Conservation (phyloP, 1,140 invertebrate genomes). For the Coelopa frigida region DNA sequence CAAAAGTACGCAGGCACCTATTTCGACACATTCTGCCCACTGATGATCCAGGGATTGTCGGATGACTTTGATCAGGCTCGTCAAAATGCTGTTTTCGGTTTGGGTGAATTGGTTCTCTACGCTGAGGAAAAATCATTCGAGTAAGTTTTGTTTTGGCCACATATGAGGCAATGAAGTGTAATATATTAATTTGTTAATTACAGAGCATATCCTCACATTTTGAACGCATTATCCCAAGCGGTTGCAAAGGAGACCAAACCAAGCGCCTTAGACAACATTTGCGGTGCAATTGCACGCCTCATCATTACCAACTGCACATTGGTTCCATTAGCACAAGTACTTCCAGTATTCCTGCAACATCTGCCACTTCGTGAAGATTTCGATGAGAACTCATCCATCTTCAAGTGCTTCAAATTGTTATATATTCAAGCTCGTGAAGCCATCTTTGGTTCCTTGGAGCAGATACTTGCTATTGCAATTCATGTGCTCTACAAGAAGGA, state of each 20-base stretch:
- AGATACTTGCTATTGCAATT: slow-evolving; percentile 51
- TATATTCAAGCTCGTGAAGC: slow-evolving; percentile 52
- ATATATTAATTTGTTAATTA: neutral
- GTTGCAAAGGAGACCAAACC: slow-evolving; percentile 55
- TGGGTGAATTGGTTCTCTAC: slow-evolving; percentile 64
- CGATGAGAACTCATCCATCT: slow-evolving; percentile 65
- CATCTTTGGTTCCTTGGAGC: slow-evolving; percentile 48
- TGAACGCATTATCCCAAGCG: slow-evolving; percentile 58
- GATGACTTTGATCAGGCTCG: slow-evolving; percentile 62
- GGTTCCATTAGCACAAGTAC: slow-evolving; percentile 62
- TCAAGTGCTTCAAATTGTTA: slow-evolving; percentile 57
- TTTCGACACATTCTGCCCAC: slow-evolving; percentile 53
- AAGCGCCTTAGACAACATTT: slow-evolving; percentile 66
- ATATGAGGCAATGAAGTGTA: neutral
- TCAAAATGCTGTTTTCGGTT: slow-evolving; percentile 68
- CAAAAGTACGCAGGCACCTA: slow-evolving; percentile 51
- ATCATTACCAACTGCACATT: slow-evolving; percentile 57
- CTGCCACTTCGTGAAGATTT: slow-evolving; percentile 69
- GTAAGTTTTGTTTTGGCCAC: slow-evolving; percentile 20
- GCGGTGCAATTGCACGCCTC: slow-evolving; percentile 66
- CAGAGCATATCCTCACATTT: slow-evolving; percentile 47
- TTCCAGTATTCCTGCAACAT: slow-evolving; percentile 63
- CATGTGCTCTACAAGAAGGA: slow-evolving; percentile 50
- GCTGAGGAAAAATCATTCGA: slow-evolving; percentile 39
- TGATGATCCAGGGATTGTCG: slow-evolving; percentile 53